phyloP scores from a whole-genome alignment of 1,140 invertebrate genomes.

The Zaprionus capensis region DNA sequence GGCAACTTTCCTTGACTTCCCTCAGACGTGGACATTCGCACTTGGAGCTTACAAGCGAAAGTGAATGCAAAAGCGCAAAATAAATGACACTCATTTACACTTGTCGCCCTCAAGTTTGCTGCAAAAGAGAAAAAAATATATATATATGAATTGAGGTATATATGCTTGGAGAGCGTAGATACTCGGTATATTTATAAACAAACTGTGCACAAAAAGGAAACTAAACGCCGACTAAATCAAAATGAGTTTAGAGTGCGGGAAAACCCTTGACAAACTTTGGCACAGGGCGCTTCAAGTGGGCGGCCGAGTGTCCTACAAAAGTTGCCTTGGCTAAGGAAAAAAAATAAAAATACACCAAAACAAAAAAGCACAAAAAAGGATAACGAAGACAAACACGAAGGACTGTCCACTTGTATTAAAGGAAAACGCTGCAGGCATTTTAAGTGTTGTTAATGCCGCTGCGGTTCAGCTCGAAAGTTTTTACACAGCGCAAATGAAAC shows the following conservation, averaged over 20 bases:
- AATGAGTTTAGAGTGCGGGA: slow-evolving; percentile 53
- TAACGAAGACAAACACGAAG: slow-evolving; percentile 36
- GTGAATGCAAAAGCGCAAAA: slow-evolving; percentile 50
- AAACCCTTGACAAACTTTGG: slow-evolving; percentile 55
- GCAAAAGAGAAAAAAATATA: slow-evolving; percentile 10
- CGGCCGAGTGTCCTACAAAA: slow-evolving; percentile 49
- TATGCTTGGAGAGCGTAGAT: slow-evolving; percentile 22
- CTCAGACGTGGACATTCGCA: slow-evolving; percentile 31
- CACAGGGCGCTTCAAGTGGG: slow-evolving; percentile 57
- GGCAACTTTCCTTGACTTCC: slow-evolving; percentile 10
- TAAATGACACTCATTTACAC: slow-evolving; percentile 76
- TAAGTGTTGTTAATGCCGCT: slow-evolving; percentile 78
- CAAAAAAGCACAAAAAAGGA: slow-evolving; percentile 31
- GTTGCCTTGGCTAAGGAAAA: slow-evolving; percentile 27
- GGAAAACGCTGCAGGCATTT: slow-evolving; percentile 80
- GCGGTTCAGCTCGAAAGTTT: slow-evolving; percentile 68
- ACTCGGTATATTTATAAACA: slow-evolving; percentile 56
- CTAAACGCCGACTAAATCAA: slow-evolving; percentile 72
- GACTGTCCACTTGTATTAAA: slow-evolving; percentile 79
- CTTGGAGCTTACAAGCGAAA: slow-evolving; percentile 24
- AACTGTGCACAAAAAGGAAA: slow-evolving; percentile 55
- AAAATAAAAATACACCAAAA: slow-evolving; percentile 6
- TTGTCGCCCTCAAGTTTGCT: slow-evolving; percentile 49
- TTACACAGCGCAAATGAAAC: slow-evolving; percentile 71
- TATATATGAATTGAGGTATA: slow-evolving; percentile 17